Evolutionary conservation across 2,113 vertebrate genomes (phyloP).

Genomic region (Oplegnathus fasciatus): DNA sequence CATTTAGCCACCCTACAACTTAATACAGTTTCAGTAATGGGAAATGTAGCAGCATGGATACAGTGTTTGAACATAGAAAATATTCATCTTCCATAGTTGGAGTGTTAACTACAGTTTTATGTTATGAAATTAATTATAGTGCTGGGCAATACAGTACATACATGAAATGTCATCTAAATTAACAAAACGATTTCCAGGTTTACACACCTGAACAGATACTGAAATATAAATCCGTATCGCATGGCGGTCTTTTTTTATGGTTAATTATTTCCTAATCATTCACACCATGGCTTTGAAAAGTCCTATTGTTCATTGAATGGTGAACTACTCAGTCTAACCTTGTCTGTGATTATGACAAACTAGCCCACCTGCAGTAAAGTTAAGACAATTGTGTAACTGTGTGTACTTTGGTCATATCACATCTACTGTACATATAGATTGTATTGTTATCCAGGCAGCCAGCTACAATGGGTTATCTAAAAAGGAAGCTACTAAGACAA

Average conservation of each 20-base stretch:
- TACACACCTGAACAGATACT: neutral
- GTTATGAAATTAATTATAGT: neutral
- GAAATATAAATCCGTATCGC: neutral
- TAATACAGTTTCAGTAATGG: neutral
- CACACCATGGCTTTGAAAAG: conserved; percentile 3
- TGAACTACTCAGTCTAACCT: neutral
- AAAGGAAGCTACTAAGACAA: neutral
- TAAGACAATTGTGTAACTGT: neutral
- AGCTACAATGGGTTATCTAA: neutral
- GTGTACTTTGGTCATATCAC: conserved; percentile 23
- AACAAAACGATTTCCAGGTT: too few species aligned
- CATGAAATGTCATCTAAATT: too few species aligned
- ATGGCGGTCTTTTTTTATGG: neutral
- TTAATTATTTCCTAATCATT: neutral
- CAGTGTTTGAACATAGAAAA: neutral
- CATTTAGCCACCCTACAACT: neutral
- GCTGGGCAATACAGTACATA: neutral
- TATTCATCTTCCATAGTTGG: neutral
- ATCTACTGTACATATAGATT: neutral
- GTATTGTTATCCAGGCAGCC: neutral
- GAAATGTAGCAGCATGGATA: neutral
- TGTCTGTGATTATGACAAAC: neutral
- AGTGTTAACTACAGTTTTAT: neutral
- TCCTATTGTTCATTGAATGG: neutral
- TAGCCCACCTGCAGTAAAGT: neutral